These are phyloP conservation scores for Crotalus viridis DNA, from an alignment of 2,113 vertebrate genomes.

Conservation along the genomic window DNA sequence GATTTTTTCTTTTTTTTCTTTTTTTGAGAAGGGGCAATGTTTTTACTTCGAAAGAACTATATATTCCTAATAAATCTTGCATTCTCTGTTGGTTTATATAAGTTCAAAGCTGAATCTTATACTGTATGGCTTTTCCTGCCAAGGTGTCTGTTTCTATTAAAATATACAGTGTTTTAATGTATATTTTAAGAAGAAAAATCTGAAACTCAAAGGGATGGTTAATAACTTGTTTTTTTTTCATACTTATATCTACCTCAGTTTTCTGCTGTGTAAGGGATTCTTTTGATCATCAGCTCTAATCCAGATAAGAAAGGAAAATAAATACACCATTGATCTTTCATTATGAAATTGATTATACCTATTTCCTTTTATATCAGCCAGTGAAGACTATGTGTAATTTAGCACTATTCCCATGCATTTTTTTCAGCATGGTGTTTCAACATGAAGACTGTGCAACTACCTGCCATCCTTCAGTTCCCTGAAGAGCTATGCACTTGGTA, in stretches of 20 bases:
- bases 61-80: neutral
- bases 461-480: neutral
- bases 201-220: neutral
- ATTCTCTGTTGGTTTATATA: neutral
- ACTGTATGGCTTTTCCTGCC: neutral
- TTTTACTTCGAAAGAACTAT: neutral
- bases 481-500: neutral
- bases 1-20: neutral
- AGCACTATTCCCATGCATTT: neutral
- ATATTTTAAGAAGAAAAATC: neutral
- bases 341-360: neutral
- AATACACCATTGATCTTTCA: neutral
- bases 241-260: neutral
- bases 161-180: neutral
- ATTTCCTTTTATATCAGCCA: neutral
- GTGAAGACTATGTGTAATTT: neutral
- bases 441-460: neutral
- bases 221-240: neutral
- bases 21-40: neutral
- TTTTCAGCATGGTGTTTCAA: neutral
- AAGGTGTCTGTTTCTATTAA: neutral
- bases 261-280: neutral
- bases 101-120: neutral
- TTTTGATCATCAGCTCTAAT: neutral
- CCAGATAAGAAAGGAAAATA: neutral